phyloP scores from a whole-genome alignment of 2,888 invertebrate genomes.

The Oasisia sp. region DNA sequence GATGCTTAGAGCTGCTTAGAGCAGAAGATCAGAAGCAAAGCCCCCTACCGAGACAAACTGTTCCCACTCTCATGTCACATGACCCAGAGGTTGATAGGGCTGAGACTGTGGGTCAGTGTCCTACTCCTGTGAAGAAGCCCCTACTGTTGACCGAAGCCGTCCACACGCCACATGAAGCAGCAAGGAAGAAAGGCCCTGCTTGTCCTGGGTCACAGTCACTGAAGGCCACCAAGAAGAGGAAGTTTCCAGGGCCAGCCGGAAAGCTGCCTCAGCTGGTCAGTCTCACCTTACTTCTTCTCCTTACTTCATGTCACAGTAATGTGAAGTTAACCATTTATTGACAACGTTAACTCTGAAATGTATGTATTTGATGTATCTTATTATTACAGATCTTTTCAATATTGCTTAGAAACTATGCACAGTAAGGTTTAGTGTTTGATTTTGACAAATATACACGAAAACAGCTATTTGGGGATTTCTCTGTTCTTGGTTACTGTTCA shows the following conservation, averaged over 20 bases:
- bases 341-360: neutral
- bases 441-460: neutral
- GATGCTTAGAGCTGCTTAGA: neutral
- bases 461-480: too few relatives aligned
- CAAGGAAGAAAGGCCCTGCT: neutral
- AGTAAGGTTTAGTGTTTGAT: neutral
- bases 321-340: neutral
- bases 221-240: constrained; percentile 40
- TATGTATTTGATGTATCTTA: neutral
- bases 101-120: neutral
- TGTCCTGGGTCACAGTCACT: neutral
- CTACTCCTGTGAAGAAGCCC: neutral
- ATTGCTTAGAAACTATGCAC: neutral
- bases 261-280: constrained; percentile 55
- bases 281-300: neutral
- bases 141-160: neutral
- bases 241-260: constrained; percentile 63
- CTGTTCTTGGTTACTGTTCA: neutral
- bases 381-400: neutral
- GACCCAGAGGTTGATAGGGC: neutral
- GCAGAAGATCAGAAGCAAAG: neutral
- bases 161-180: neutral
- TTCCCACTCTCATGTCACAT: neutral
- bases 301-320: neutral
- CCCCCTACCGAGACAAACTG: neutral